Evolutionary conservation across 1,140 invertebrate species (phyloP).

Genomic region (Pseudoatta argentina): DNA sequence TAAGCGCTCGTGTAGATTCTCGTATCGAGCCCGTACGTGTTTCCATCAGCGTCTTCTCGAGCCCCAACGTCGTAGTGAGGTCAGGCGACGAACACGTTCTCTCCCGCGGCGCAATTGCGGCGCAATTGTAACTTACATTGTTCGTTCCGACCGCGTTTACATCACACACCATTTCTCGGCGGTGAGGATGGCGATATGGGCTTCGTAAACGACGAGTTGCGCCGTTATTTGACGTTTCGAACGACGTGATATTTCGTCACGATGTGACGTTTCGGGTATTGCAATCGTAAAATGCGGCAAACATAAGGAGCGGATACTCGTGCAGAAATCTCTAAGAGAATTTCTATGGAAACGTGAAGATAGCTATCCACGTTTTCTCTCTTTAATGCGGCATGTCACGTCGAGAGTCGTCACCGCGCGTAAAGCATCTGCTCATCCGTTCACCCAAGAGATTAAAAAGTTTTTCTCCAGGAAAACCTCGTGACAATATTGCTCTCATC

Average conservation of each 20-base stretch:
- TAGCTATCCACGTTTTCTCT: neutral
- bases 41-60: conserved; percentile 25
- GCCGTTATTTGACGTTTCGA: conserved; percentile 43
- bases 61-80: neutral
- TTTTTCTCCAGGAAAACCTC: conserved; percentile 51
- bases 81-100: conserved; percentile 7
- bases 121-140: conserved; percentile 39
- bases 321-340: conserved; percentile 20
- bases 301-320: neutral
- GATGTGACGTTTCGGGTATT: neutral
- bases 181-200: conserved; percentile 14
- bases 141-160: neutral
- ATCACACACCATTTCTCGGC: neutral
- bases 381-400: conserved; percentile 48
- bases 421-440: conserved; percentile 71
- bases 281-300: neutral
- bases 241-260: conserved; percentile 12
- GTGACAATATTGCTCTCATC: conserved; percentile 67
- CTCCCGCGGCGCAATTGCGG: conserved; percentile 6
- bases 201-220: conserved; percentile 31
- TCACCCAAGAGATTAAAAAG: conserved; percentile 71
- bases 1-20: conserved; percentile 26
- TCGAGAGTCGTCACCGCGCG: conserved; percentile 43
- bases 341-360: conserved; percentile 2
- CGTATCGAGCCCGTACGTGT: conserved; percentile 2